Conservation (phyloP, 2,113 vertebrate genomes). For the Anhinga rufa region DNA sequence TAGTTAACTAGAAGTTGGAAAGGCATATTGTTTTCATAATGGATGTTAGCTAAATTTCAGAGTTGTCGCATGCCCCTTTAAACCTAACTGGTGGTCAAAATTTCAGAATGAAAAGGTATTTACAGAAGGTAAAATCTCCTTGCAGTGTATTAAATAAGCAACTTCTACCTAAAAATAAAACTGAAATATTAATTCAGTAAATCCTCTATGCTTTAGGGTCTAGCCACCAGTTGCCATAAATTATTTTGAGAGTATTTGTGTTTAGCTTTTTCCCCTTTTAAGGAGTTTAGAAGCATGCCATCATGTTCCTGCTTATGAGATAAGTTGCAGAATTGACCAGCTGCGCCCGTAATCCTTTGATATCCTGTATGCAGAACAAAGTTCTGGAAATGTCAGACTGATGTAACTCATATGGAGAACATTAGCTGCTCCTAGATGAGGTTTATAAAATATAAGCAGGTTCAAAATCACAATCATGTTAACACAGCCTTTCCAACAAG, state of each 20-base stretch:
- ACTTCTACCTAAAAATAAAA: neutral
- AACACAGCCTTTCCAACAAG: neutral
- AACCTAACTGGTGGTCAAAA: neutral
- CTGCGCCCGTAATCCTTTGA: neutral
- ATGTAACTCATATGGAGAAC: neutral
- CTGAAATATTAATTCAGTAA: neutral
- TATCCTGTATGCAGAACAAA: neutral
- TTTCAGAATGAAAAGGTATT: neutral
- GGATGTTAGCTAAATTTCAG: neutral
- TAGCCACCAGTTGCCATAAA: neutral
- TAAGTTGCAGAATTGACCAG: neutral
- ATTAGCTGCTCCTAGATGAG: neutral
- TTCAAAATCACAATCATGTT: neutral
- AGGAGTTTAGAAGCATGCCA: neutral
- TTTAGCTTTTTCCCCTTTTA: neutral
- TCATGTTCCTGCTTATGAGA: neutral
- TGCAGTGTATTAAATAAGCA: neutral
- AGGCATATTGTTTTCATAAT: neutral
- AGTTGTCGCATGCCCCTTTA: neutral
- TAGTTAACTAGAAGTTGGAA: neutral
- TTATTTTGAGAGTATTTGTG: neutral
- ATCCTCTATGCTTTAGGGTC: neutral
- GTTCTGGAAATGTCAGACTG: neutral
- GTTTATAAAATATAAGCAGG: neutral
- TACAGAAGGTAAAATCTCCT: neutral